A percentile compares a stretch with the other conserved stretches of the same genome.
Conservation (phyloP, 2,888 invertebrate genomes). For the Aradus depressus region DNA sequence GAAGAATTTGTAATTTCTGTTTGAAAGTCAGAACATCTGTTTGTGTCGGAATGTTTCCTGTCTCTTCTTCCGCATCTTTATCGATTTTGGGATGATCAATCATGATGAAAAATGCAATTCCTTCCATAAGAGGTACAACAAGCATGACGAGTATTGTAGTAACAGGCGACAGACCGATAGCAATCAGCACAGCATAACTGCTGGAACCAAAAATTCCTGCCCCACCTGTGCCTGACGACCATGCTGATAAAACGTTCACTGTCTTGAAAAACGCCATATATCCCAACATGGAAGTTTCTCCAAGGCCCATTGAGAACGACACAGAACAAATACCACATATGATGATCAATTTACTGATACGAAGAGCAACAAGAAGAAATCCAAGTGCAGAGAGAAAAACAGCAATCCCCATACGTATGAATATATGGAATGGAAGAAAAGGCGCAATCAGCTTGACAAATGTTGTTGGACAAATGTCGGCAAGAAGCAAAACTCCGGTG, state of each 20-base stretch:
- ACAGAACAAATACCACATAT: slow-evolving; percentile 59
- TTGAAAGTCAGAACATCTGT: slow-evolving; percentile 35
- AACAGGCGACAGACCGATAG: slow-evolving; percentile 26
- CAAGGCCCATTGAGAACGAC: slow-evolving; percentile 63
- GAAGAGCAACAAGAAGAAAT: slow-evolving; percentile 54
- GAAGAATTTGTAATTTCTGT: slow-evolving; percentile 39
- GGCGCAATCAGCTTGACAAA: slow-evolving; percentile 58
- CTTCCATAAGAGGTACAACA: slow-evolving; percentile 27
- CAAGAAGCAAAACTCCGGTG: slow-evolving; percentile 65
- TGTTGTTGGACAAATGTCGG: slow-evolving; percentile 65
- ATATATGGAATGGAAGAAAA: slow-evolving; percentile 52
- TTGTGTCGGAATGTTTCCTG: slow-evolving; percentile 1
- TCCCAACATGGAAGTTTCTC: slow-evolving; percentile 65
- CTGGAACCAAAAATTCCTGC: slow-evolving; percentile 70
- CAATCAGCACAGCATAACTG: slow-evolving; percentile 54
- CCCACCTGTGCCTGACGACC: slow-evolving; percentile 78
- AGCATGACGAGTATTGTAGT: slow-evolving; percentile 27
- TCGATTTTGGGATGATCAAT: slow-evolving; percentile 25
- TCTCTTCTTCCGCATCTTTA: too few species aligned
- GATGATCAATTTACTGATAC: slow-evolving; percentile 49
- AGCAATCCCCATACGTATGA: slow-evolving; percentile 50
- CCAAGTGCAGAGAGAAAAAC: slow-evolving; percentile 49
- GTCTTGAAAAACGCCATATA: slow-evolving; percentile 54
- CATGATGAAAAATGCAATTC: slow-evolving; percentile 33
- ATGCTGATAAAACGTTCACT: slow-evolving; percentile 64